phyloP scores from a whole-genome alignment of 2,888 invertebrate species.

The Eupithecia inturbata region DNA sequence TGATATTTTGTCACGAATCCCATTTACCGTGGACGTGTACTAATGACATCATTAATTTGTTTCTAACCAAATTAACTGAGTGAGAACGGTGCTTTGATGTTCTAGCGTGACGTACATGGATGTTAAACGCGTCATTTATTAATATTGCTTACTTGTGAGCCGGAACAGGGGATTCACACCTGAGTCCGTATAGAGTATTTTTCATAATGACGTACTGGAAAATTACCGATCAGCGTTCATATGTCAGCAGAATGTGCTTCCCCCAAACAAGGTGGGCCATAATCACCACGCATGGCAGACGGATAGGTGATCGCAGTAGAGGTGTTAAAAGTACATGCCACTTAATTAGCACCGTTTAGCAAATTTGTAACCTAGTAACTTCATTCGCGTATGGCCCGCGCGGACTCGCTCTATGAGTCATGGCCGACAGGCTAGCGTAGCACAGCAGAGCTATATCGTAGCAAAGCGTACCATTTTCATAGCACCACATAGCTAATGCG shows the following conservation, averaged over 20 bases:
- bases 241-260: too few species aligned
- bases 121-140: constrained; percentile 54
- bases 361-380: too few species aligned
- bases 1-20: constrained; percentile 83
- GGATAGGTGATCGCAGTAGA: too few species aligned
- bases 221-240: too few species aligned
- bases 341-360: too few species aligned
- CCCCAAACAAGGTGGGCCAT: too few species aligned
- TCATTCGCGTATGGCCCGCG: too few species aligned
- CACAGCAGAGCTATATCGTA: not conserved
- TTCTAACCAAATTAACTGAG: constrained; percentile 76
- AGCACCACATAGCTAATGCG: not conserved
- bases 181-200: not conserved
- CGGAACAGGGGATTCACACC: constrained; percentile 39
- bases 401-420: not conserved
- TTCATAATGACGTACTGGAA: too few species aligned
- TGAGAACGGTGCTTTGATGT: constrained; percentile 70
- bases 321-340: too few species aligned
- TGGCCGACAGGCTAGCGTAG: not conserved
- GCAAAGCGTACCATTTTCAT: too few species aligned
- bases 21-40: constrained; percentile 74
- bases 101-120: constrained; percentile 55
- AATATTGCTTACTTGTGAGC: constrained; percentile 55
- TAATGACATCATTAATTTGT: constrained; percentile 79
- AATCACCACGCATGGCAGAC: too few species aligned